Evolutionary conservation across 2,797 vertebrate species (phyloP), one percentile per base, ranked within the genome.

Genomic region (Tapirus indicus): DNA sequence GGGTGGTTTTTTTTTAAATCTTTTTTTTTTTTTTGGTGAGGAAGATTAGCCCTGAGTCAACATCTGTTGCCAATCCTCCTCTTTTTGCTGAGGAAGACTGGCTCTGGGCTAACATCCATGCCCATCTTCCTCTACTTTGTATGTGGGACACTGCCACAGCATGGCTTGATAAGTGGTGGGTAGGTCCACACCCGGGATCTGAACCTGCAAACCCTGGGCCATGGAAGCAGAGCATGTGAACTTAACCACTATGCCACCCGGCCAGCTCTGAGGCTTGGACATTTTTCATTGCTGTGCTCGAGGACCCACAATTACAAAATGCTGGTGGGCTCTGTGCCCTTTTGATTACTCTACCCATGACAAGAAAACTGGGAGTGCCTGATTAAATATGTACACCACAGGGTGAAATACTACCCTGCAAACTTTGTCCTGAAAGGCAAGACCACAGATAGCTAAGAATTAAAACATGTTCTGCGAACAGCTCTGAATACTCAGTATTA

Each of bases 231-330:
- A 38, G 38, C 38, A 38, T 4, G 38, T 38, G 38, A 38, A 38
- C 38, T 38, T 38, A 38, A 38, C 38, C 38, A 38, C 38, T 38
- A 38, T 38, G 38, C 38, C 38, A 38, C 38, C 4, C 2, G 38
- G 38, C 38, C 38, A 38, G 38, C 38, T 95, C 78, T 82, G 62
- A 93, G n/a, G 62, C 32, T 97, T 35, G 29, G 23, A 5, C 21
- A 44, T 84, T 93, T 52, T 13, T 52, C 49, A 16, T 94, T 94
- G 27, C 52, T 96, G 90, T 96, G 75, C 18, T 72, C 27, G 29
- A 93, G 54, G 69, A 91, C 29, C 23, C 64, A 23, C 62, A 97
- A 86, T 89, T 78, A 91, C 5, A 96, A 75, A 93, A 91, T 62
- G 54, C 20, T 72, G 18, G 49, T 89, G 78, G 90, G 64, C 83